Base-by-base conservation (phyloP, 2,888 invertebrate species). In the Spilosoma lubricipeda region DNA sequence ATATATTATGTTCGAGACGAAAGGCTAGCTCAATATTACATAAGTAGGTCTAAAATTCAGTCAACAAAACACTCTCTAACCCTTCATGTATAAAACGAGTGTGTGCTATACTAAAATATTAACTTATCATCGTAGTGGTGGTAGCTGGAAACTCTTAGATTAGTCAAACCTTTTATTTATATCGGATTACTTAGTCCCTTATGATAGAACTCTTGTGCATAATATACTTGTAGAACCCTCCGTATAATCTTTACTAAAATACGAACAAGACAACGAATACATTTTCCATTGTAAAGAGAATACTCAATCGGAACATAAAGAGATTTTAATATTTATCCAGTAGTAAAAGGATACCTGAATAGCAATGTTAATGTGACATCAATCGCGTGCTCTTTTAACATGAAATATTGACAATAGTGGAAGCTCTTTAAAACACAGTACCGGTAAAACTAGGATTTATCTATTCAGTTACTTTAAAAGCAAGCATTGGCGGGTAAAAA, bases 311-410 rank as follows among this genome's bases (percentile, higher is more conserved):
- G 56, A 64, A 72, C 73, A 71, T 73, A 72, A 67, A 80, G 48
- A 74, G 48, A 74, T 79, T 71, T 83, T 79, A 79, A 85, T 83
- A 85, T 84, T 84, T 64, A 74, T 78, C 59, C 73, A 76, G 76
- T 72, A 67, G 69, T 72, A 75, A 80, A 82, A 56, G 70, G 79
- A 83, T 79, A 67, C 36, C 56, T 72, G 52, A 77, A 63, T 78
- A 71, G 73, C 72, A 76, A 80, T 80, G 74, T 74, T 80, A 80
- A 80, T 77, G 72, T 77, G 69, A 72, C 73, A 78, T 52, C 76
- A 71, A 78, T 80, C 72, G 74, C 75, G 76, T 76, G 45, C 52
- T 73, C 45, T 8, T 52, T 36, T 30, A 27, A 39, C 48, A 77
- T 85, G 11, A 77, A 83, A 83, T 85, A 83, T 84, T 73, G 27